Conservation (phyloP, 30 jellyfish, hydroid and myxozoan species). For the Hydra vulgaris region DNA sequence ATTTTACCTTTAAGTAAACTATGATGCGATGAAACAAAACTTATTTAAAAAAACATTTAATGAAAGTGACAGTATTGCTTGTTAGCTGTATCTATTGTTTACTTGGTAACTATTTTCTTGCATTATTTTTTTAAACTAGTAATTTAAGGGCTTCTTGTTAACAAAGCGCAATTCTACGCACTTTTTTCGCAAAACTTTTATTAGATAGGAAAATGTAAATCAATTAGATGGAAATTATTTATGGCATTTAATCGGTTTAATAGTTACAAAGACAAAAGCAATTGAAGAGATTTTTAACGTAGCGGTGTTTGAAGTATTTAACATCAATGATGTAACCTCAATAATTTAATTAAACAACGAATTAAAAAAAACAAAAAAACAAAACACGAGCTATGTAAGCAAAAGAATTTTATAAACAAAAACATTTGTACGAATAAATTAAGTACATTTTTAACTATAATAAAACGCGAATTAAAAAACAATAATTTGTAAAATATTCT, state of each 20-base stretch:
- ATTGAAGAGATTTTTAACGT: not conserved
- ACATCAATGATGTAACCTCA: not conserved
- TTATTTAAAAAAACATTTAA: no score
- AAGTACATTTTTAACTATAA: not conserved
- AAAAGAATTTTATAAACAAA: not conserved
- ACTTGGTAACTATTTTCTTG: no score
- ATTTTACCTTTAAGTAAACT: not conserved
- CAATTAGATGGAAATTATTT: not conserved
- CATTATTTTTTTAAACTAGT: no score
- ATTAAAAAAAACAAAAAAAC: not conserved
- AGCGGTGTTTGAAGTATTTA: not conserved
- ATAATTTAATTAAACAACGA: no score
- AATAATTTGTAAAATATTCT: not conserved
- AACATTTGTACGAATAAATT: not conserved
- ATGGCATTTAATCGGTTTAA: not conserved
- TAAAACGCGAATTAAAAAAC: not conserved
- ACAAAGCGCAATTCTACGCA: no score
- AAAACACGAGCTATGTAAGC: not conserved
- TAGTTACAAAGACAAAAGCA: not conserved
- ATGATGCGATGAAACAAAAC: no score
- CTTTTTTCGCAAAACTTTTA: no score
- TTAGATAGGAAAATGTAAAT: no score
- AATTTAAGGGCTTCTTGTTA: no score
- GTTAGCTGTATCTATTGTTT: no score
- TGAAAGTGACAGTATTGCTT: no score